Evolutionary conservation across 2,888 invertebrate genomes (phyloP), one percentile per base, ranked within the genome.

Genomic region (Venustoraphidia nigricollis): DNA sequence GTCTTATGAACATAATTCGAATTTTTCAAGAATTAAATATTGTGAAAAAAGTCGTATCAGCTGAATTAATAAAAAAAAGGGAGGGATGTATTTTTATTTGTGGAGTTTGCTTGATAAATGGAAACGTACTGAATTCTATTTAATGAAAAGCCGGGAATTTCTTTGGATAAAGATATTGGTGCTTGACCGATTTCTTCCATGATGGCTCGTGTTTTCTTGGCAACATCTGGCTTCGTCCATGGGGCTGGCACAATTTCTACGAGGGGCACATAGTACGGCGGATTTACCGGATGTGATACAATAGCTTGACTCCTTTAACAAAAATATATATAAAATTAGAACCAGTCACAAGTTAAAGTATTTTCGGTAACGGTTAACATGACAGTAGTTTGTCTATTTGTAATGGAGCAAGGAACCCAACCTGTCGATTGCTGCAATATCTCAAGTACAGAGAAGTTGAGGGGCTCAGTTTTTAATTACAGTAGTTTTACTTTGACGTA

Each of bases 251-350:
- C 89, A 10, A 97, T 73, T 70, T 97, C 96, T 1, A 94, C 91
- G 41, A 96, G 69, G 0, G 94, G 93, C 27, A 94, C 90, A 63
- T 92, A 95, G 65, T 95, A 95, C 0, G 96, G 96, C 6, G 96
- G 96, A 66, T 96, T 96, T 2, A 94, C 90, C 66, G 95, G 96
- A 68, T 96, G 95, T 0, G 89, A 87, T 10, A 94, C 89, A 45
- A 90, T 74, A 35, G 84, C 73, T 70, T 86, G 75, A 53, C 65
- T 65, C 51, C 66, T 66, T 5, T 27, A 27, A 47, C 41, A 56
- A 56, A 41, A 44, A 51, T 49, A 43, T 40, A 41, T 17, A 13
- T 27, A 34, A 41, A 41, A 41, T n/a, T n/a, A 41, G 13, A 41
- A 41, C 3, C 27, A 27, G 27, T 27, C 6, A 27, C 3, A 27